Conservation (phyloP, 53 echinoderm and acorn worm genomes). For the Paracentrotus lividus region DNA sequence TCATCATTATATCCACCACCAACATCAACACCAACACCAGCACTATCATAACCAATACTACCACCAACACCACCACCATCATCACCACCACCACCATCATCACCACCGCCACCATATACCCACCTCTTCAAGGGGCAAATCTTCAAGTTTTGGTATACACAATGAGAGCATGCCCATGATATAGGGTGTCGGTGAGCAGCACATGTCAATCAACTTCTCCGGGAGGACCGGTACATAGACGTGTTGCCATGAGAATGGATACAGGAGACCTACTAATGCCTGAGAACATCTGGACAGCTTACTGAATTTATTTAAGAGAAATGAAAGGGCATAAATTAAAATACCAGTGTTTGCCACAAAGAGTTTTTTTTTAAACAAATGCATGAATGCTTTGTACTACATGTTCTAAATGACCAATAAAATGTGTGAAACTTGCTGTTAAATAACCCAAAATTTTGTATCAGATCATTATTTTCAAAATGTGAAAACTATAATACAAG, state of each 20-base stretch:
- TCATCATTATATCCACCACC: background rate
- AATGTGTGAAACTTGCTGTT: too few relatives aligned
- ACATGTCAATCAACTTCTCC: slow-evolving; percentile 96
- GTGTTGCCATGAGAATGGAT: slow-evolving; percentile 99
- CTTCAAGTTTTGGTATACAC: slow-evolving; percentile 93
- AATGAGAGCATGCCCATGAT: slow-evolving; percentile 98
- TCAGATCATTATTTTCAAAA: too few relatives aligned
- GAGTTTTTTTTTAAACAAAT: too few relatives aligned
- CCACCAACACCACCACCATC: background rate
- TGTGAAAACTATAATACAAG: too few relatives aligned
- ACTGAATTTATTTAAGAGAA: slow-evolving; percentile 70
- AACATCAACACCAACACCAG: background rate
- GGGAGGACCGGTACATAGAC: slow-evolving; percentile 99
- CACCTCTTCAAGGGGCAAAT: slow-evolving; percentile 95
- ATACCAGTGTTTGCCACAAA: too few relatives aligned
- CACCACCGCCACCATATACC: background rate
- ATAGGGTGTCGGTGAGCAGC: slow-evolving; percentile 97
- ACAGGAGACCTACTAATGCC: slow-evolving; percentile 90
- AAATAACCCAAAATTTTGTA: too few relatives aligned
- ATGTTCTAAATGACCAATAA: too few relatives aligned
- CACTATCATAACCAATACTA: background rate
- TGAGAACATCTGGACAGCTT: slow-evolving; percentile 98
- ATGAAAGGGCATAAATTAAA: too few relatives aligned
- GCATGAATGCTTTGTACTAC: too few relatives aligned
- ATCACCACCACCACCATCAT: background rate